phyloP scores from a whole-genome alignment of 2,113 vertebrate species.

The Vicugna pacos region DNA sequence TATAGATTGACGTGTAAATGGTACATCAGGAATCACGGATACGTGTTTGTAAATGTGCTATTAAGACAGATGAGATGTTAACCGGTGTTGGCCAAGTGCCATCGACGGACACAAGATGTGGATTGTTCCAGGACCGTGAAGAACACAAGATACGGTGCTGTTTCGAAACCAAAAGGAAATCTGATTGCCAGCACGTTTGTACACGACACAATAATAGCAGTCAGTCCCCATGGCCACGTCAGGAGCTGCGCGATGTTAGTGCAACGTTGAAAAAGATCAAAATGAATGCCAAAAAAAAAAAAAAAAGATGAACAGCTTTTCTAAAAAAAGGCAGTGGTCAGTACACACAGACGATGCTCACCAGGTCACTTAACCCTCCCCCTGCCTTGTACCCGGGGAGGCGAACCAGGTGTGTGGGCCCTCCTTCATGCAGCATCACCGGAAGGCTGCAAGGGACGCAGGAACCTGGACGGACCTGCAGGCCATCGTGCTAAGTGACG shows the following conservation, averaged over 20 bases:
- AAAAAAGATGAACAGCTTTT: not conserved
- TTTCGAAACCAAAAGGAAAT: not conserved
- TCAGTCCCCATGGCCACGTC: no score
- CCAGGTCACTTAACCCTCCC: not conserved
- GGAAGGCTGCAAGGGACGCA: no score
- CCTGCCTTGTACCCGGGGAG: not conserved
- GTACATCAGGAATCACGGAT: not conserved
- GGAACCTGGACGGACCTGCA: no score
- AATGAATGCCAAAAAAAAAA: not conserved
- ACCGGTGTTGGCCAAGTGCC: not conserved
- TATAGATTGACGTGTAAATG: not conserved
- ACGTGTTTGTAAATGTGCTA: not conserved
- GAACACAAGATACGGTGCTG: not conserved
- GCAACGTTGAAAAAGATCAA: no score
- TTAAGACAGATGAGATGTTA: not conserved
- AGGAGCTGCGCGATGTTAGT: not conserved
- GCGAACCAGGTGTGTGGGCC: rapidly evolving
- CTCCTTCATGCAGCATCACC: rapidly evolving
- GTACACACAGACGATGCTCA: not conserved
- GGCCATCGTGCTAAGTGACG: no score
- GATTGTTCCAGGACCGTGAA: not conserved
- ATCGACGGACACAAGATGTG: not conserved
- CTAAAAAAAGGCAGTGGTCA: no score
- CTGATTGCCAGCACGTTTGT: not conserved
- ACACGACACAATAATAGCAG: not conserved